Conservation (phyloP, 2,797 vertebrate genomes). For the Sebastes kiyomatsui region DNA sequence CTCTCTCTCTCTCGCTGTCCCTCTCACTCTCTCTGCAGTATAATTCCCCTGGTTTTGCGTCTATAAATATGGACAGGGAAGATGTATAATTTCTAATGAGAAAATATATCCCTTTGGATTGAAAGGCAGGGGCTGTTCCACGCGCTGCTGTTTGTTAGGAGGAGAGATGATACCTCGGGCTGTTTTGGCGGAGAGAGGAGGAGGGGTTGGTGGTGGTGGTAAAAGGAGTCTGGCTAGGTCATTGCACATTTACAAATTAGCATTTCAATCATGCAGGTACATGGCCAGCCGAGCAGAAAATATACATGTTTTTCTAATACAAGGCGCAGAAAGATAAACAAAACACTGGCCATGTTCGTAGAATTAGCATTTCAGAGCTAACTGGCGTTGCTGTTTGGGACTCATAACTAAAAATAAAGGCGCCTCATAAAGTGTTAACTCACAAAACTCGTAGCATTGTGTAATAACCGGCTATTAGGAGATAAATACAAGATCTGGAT, state of each 20-base stretch:
- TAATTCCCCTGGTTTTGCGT: slow-evolving; percentile 86
- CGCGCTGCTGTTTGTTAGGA: slow-evolving; percentile 81
- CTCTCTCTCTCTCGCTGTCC: slow-evolving; percentile 30
- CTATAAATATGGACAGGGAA: slow-evolving; percentile 82
- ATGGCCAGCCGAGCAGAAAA: slow-evolving; percentile 78
- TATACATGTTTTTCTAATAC: slow-evolving; percentile 79
- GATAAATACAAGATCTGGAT: slow-evolving; percentile 71
- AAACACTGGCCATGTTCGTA: slow-evolving; percentile 43
- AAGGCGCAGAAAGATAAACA: slow-evolving; percentile 73
- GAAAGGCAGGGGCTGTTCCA: slow-evolving; percentile 77
- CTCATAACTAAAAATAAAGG: slow-evolving; percentile 25
- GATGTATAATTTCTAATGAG: slow-evolving; percentile 85
- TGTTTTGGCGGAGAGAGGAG: slow-evolving; percentile 72
- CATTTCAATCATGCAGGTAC: slow-evolving; percentile 85
- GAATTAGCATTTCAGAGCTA: slow-evolving; percentile 61
- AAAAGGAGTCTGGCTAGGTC: slow-evolving; percentile 79
- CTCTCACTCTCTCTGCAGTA: slow-evolving; percentile 62
- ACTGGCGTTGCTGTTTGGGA: slow-evolving; percentile 16
- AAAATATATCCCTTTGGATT: slow-evolving; percentile 86
- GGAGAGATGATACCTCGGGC: slow-evolving; percentile 83
- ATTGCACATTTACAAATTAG: slow-evolving; percentile 86
- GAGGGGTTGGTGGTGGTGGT: slow-evolving; percentile 26
- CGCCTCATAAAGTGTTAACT: slow-evolving; percentile 40
- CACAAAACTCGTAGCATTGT: slow-evolving; percentile 54
- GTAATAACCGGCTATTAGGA: slow-evolving; percentile 77